Evolutionary conservation across 2,888 invertebrate genomes (phyloP).

Genomic region (Macaria notata): DNA sequence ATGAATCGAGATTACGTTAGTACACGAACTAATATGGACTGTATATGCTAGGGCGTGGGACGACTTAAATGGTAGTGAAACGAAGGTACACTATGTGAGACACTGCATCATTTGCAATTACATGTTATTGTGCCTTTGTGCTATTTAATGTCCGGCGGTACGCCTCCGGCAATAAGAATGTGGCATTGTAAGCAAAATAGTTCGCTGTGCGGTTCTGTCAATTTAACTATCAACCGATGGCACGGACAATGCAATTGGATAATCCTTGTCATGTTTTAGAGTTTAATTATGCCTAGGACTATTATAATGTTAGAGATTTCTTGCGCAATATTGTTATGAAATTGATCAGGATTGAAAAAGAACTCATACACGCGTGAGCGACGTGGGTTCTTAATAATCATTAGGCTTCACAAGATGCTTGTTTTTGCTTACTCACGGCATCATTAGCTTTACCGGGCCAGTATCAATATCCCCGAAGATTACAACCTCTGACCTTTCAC

Average conservation of each 20-base stretch:
- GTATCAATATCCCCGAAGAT: constrained; percentile 36
- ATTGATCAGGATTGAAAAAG: constrained; percentile 5
- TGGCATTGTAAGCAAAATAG: constrained; percentile 77
- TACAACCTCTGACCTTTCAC: constrained; percentile 42
- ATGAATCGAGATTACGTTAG: constrained; percentile 66
- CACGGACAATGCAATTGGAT: constrained; percentile 44
- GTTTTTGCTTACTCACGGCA: constrained; percentile 36
- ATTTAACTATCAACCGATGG: constrained; percentile 51
- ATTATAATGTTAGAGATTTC: neutral
- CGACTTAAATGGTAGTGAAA: constrained; percentile 71
- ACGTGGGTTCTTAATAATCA: constrained; percentile 16
- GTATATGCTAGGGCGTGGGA: constrained; percentile 56
- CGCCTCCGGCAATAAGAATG: constrained; percentile 57
- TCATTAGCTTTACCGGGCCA: constrained; percentile 38
- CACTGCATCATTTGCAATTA: constrained; percentile 81
- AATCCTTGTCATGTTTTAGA: constrained; percentile 37
- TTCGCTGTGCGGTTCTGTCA: constrained; percentile 66
- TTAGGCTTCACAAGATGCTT: constrained; percentile 24
- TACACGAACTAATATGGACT: constrained; percentile 39
- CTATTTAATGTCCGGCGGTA: constrained; percentile 66
- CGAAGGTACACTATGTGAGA: constrained; percentile 64
- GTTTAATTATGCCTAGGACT: constrained; percentile 29
- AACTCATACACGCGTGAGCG: constrained; percentile 11
- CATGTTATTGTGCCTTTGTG: constrained; percentile 79
- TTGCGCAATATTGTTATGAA: constrained; percentile 1